Percentiles rank a stretch among this genome's conserved stretches.
phyloP scores from a whole-genome alignment of 2,797 vertebrate species.

The Hypotaenidia philippensis region DNA sequence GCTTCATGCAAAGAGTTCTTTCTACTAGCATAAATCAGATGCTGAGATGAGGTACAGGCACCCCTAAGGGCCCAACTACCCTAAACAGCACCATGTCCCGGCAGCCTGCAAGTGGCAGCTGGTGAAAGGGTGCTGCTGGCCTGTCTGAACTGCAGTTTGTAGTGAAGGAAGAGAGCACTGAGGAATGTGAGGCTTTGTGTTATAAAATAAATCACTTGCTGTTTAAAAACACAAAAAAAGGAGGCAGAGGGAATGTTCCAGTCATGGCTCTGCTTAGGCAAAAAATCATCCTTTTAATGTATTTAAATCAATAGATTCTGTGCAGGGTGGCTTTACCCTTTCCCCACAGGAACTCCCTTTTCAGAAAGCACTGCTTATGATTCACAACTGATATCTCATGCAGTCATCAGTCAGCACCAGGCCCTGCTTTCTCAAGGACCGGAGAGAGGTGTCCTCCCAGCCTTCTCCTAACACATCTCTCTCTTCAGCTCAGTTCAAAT shows the following conservation, averaged over 20 bases:
- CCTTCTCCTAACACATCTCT: not conserved
- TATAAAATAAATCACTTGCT: not conserved
- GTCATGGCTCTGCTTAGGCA: not conserved
- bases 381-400: not conserved
- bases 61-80: accelerated
- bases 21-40: not conserved
- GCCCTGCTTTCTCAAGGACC: not conserved
- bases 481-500: not conserved
- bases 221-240: not conserved
- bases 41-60: not conserved
- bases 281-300: not conserved
- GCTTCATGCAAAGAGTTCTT: not conserved
- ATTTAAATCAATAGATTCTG: not conserved
- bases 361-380: not conserved
- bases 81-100: not conserved
- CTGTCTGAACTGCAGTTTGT: too few relatives aligned
- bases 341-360: not conserved
- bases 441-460: not conserved
- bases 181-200: not conserved
- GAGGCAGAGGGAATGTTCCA: not conserved
- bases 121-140: not conserved
- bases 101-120: accelerated
- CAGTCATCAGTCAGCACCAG: not conserved
- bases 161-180: not conserved
- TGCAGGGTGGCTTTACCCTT: accelerated